phyloP scores from a whole-genome alignment of 2,113 vertebrate genomes.

The Psilopogon haemacephalus region DNA sequence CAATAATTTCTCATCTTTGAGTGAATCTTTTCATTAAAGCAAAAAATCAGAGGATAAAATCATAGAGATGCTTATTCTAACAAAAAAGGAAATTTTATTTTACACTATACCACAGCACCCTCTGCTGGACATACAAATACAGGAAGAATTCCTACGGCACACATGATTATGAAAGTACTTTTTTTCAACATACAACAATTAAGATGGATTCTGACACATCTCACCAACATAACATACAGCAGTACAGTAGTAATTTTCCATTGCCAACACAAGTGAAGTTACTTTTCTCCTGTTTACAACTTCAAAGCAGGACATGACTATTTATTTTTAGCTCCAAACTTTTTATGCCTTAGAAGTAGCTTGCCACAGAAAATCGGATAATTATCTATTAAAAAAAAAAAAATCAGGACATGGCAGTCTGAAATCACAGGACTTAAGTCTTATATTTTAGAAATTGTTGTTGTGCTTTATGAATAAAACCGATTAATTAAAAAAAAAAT shows the following conservation, averaged over 20 bases:
- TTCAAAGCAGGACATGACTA: neutral
- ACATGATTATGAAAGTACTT: neutral
- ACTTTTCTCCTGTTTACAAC: neutral
- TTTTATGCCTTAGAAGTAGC: neutral
- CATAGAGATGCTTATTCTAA: neutral
- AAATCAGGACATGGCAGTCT: neutral
- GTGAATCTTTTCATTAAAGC: neutral
- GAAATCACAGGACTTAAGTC: neutral
- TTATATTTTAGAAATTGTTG: neutral
- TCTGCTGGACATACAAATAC: slow-evolving; percentile 38
- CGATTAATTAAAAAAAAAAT: neutral
- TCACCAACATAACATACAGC: neutral
- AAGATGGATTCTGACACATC: neutral
- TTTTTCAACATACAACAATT: neutral
- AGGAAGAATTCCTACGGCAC: fast-evolving
- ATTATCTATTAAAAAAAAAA: neutral
- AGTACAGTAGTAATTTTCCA: neutral
- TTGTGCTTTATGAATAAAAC: neutral
- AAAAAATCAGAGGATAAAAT: neutral
- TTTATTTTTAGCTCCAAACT: neutral
- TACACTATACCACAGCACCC: slow-evolving; percentile 16
- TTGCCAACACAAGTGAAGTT: neutral
- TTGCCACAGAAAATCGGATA: neutral
- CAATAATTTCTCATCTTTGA: neutral
- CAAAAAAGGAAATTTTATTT: neutral